Percentiles rank a stretch among this genome's conserved stretches.
These are phyloP conservation scores for Aradus depressus DNA, from an alignment of 2,888 invertebrate species.

Conservation along the genomic window DNA sequence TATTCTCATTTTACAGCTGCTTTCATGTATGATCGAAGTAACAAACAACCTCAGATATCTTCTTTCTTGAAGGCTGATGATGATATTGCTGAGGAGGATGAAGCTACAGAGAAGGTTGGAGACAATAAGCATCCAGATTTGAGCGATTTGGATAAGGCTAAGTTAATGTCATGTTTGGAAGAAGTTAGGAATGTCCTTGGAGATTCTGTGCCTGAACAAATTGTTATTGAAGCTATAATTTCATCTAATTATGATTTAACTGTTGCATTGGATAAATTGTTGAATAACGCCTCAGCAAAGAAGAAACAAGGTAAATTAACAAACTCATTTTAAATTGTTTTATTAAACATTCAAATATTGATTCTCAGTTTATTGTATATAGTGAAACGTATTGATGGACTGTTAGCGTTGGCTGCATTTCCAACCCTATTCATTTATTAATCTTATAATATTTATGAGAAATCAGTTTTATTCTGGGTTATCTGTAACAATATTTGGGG, in stretches of 20 bases:
- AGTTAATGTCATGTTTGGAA: slow-evolving; percentile 72
- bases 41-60: slow-evolving; percentile 46
- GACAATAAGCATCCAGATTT: slow-evolving; percentile 41
- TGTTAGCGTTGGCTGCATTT: too few relatives aligned
- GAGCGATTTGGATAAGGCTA: slow-evolving; percentile 56
- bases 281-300: slow-evolving; percentile 5
- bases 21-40: slow-evolving; percentile 77
- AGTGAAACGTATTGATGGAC: too few relatives aligned
- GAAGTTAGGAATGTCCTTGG: slow-evolving; percentile 70
- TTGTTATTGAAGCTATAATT: slow-evolving; percentile 43
- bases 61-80: slow-evolving; percentile 56
- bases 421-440: too few relatives aligned
- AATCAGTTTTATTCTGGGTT: too few relatives aligned
- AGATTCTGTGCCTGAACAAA: slow-evolving; percentile 58
- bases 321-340: background rate
- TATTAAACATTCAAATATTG: background rate
- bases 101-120: slow-evolving; percentile 46
- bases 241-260: slow-evolving; percentile 18
- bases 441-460: too few relatives aligned
- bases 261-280: slow-evolving; percentile 11
- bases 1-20: slow-evolving; percentile 24
- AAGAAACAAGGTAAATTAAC: background rate
- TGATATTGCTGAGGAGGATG: slow-evolving; percentile 56
- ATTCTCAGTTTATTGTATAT: too few relatives aligned
- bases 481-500: too few relatives aligned